phyloP scores from a whole-genome alignment of 1,140 invertebrate species.

The Drosophila elegans region DNA sequence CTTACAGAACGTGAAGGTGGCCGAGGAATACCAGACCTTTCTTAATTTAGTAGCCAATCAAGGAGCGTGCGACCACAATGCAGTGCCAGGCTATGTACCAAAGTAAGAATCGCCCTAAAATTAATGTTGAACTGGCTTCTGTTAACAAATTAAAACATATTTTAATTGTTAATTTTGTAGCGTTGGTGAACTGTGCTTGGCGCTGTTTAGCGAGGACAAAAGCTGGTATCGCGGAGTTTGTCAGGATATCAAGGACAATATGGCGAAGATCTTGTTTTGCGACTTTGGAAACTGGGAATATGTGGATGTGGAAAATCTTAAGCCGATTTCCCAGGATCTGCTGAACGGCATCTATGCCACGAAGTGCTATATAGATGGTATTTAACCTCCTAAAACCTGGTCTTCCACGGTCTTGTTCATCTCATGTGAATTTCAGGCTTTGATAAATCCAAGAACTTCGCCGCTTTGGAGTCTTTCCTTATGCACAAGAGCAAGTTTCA shows the following conservation, averaged over 20 bases:
- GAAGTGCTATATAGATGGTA: slow-evolving; percentile 63
- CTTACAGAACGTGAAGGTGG: slow-evolving; percentile 16
- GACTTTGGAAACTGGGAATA: slow-evolving; percentile 58
- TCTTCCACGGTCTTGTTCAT: neutral
- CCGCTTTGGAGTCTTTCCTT: slow-evolving; percentile 29
- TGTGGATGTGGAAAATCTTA: slow-evolving; percentile 32
- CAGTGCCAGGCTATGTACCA: slow-evolving; percentile 31
- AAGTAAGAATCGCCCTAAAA: slow-evolving; percentile 14
- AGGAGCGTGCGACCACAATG: slow-evolving; percentile 4
- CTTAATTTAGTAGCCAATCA: slow-evolving; percentile 5
- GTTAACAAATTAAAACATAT: neutral
- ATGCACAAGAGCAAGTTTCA: neutral
- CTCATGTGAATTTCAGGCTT: slow-evolving; percentile 31
- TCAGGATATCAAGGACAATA: slow-evolving; percentile 7
- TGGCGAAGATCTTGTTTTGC: slow-evolving; percentile 28
- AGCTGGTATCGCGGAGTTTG: slow-evolving; percentile 64
- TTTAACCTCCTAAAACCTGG: neutral
- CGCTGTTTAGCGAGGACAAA: slow-evolving; percentile 41
- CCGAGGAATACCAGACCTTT: slow-evolving; percentile 14
- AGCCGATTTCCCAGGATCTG: slow-evolving; percentile 33
- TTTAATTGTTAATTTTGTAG: slow-evolving; percentile 8
- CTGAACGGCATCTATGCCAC: slow-evolving; percentile 22
- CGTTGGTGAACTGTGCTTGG: slow-evolving; percentile 54
- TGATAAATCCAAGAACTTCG: slow-evolving; percentile 36
- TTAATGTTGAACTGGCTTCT: neutral